Evolutionary conservation across 2,113 vertebrate genomes (phyloP).

Genomic region (Hemibagrus wyckioides): DNA sequence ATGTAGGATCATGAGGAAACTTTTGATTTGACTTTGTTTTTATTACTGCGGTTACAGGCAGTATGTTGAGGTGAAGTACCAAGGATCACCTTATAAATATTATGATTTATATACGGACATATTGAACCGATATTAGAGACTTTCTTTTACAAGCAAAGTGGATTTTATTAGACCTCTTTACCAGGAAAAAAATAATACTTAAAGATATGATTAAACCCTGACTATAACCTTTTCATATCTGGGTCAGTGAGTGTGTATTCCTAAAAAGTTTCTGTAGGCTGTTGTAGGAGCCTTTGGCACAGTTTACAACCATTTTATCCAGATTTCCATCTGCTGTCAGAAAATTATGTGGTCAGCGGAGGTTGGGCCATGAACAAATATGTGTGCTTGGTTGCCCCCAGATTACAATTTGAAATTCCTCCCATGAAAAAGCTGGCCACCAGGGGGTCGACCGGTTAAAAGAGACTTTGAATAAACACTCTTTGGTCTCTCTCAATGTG

Average conservation of each 20-base stretch:
- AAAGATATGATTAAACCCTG: background rate
- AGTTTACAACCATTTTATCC: conserved; percentile 30
- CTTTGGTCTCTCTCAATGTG: conserved; percentile 55
- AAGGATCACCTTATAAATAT: background rate
- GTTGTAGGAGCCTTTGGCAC: conserved; percentile 16
- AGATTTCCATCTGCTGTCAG: conserved; percentile 58
- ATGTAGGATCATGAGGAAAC: background rate
- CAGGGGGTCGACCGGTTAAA: conserved; percentile 72
- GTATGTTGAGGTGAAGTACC: background rate
- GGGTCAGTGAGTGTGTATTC: background rate
- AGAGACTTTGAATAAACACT: conserved; percentile 60
- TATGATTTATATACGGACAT: background rate
- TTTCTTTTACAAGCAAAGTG: background rate
- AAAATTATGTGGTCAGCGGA: conserved; percentile 76
- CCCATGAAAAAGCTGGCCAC: conserved; percentile 71
- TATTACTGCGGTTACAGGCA: background rate
- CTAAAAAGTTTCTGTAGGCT: conserved; percentile 17
- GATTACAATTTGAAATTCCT: conserved; percentile 82
- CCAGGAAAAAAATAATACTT: background rate
- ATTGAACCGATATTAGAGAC: background rate
- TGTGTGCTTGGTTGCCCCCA: conserved; percentile 74
- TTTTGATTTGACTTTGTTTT: background rate
- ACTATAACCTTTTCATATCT: background rate
- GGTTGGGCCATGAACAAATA: conserved; percentile 77
- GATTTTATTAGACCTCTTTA: background rate